Evolutionary conservation across 2,797 vertebrate species (phyloP).

Genomic region (Rhincodon typus): DNA sequence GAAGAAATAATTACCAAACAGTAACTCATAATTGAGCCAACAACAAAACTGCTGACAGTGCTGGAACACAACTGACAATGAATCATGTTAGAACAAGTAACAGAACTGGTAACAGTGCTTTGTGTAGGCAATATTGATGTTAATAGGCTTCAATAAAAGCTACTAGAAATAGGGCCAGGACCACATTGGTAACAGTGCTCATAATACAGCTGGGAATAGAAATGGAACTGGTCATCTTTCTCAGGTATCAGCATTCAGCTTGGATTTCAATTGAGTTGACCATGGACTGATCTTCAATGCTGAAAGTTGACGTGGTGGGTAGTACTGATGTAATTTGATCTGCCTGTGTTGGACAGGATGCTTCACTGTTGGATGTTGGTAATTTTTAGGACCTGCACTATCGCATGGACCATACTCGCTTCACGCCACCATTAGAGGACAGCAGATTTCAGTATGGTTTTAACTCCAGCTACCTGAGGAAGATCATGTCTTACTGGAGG

Average conservation of each 20-base stretch:
- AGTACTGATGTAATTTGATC: neutral
- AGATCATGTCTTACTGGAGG: conserved; percentile 74
- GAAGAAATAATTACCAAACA: neutral
- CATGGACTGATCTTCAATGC: neutral
- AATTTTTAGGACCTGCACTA: conserved; percentile 64
- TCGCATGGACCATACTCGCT: conserved; percentile 69
- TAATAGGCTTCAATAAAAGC: neutral
- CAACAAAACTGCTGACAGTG: neutral
- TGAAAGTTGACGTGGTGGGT: neutral
- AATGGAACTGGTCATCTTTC: neutral
- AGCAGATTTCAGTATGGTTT: conserved; percentile 73
- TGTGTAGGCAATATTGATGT: no score
- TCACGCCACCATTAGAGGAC: conserved; percentile 60
- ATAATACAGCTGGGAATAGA: neutral
- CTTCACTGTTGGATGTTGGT: conserved; percentile 17
- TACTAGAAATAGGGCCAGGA: neutral
- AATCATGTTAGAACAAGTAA: no score
- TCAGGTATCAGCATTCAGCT: neutral
- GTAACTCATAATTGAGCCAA: neutral
- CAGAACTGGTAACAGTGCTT: no score
- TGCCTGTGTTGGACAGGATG: no score
- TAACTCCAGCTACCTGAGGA: conserved; percentile 66
- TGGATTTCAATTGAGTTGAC: neutral
- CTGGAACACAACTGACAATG: no score
- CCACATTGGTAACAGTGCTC: neutral